A percentile compares a stretch with the other conserved stretches of the same genome.
Evolutionary conservation across 2,888 invertebrate genomes (phyloP).

Genomic region (Acronicta psi): DNA sequence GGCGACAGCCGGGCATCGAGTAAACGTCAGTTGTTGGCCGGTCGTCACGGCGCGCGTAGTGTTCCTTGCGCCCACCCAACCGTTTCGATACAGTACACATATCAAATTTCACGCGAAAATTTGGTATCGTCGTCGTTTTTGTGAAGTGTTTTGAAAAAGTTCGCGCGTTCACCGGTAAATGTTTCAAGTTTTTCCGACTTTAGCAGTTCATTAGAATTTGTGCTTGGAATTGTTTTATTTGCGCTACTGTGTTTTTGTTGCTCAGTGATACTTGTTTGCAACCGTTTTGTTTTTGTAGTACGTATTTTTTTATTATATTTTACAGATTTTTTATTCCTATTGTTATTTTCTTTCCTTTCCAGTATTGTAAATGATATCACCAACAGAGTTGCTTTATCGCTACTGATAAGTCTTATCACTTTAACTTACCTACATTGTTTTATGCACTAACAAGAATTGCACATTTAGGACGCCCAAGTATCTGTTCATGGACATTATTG

Average conservation of each 20-base stretch:
- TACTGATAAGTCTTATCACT: conserved; percentile 80
- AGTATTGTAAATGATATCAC: conserved; percentile 73
- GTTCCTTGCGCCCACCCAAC: conserved; percentile 56
- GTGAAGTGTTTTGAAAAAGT: conserved; percentile 79
- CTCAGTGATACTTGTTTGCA: conserved; percentile 71
- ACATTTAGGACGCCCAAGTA: conserved; percentile 63
- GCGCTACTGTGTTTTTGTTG: conserved; percentile 81
- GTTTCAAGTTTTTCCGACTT: conserved; percentile 74
- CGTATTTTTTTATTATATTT: conserved; percentile 69
- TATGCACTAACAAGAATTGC: conserved; percentile 71
- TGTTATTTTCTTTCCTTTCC: conserved; percentile 47
- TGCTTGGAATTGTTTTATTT: conserved; percentile 70
- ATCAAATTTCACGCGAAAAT: conserved; percentile 88
- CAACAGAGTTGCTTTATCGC: conserved; percentile 85
- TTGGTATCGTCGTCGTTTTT: conserved; percentile 86
- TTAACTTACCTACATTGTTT: conserved; percentile 62
- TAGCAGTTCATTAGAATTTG: conserved; percentile 66
- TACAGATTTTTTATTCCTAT: conserved; percentile 52
- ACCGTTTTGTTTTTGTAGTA: conserved; percentile 78
- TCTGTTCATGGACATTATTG: conserved; percentile 9
- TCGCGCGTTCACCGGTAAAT: conserved; percentile 64
- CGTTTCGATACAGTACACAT: conserved; percentile 80
- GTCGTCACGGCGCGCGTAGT: conserved; percentile 76
- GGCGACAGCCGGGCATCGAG: conserved; percentile 72
- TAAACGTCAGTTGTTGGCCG: conserved; percentile 81